Conservation (phyloP, 2,113 vertebrate genomes). For the Eulemur macaco region DNA sequence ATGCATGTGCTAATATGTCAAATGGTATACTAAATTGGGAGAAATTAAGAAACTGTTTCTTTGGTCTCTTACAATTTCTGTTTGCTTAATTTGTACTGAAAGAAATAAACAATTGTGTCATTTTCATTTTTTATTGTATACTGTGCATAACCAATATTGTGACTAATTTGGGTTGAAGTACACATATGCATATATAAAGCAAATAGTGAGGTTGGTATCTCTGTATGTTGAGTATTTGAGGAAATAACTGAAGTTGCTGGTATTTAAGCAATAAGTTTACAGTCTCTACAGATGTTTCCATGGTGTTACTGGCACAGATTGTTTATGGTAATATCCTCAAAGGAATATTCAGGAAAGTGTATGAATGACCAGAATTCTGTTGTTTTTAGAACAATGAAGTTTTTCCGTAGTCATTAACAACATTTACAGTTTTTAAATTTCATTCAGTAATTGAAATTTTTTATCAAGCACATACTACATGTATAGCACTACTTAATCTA, state of each 20-base stretch:
- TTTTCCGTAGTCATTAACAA: constrained; percentile 10
- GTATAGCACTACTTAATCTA: constrained; percentile 1
- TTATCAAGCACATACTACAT: not conserved
- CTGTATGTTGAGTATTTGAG: constrained; percentile 12
- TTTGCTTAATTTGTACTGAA: constrained; percentile 12
- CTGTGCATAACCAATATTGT: not conserved
- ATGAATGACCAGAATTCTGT: constrained; percentile 10
- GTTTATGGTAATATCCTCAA: not conserved
- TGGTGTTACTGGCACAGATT: not conserved
- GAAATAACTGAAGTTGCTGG: not conserved
- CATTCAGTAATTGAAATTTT: constrained; percentile 31
- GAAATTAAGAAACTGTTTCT: not conserved
- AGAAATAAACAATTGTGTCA: not conserved
- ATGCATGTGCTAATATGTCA: not conserved
- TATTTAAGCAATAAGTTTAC: not conserved
- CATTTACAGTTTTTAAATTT: constrained; percentile 39
- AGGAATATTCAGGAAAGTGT: not conserved
- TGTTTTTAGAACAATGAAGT: not conserved
- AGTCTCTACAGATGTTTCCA: not conserved
- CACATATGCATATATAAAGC: not conserved
- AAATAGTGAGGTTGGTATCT: not conserved
- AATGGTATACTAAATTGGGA: not conserved
- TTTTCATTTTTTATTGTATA: constrained; percentile 37
- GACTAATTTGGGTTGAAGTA: not conserved
- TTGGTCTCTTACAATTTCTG: not conserved